Evolutionary conservation across 2,797 vertebrate genomes (phyloP).

Genomic region (Thaleichthys pacificus): DNA sequence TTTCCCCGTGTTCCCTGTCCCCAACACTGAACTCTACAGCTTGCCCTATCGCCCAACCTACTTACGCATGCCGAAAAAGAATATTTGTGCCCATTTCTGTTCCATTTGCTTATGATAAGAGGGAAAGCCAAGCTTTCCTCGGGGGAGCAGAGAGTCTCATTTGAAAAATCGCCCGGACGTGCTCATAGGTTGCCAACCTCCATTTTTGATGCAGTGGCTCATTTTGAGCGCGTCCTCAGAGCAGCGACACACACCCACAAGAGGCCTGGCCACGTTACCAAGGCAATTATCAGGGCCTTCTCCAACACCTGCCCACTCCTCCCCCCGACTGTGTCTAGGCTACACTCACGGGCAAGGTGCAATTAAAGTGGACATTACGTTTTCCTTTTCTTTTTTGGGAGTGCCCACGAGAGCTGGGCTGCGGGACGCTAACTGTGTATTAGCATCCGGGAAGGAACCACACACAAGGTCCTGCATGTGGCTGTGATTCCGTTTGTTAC

Average conservation of each 20-base stretch:
- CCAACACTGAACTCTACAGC: constrained; percentile 61
- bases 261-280: constrained; percentile 52
- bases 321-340: constrained; percentile 23
- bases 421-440: not conserved
- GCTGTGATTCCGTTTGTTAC: not conserved
- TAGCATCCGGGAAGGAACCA: not conserved
- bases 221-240: constrained; percentile 67
- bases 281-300: constrained; percentile 69
- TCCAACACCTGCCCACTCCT: constrained; percentile 63
- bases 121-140: constrained; percentile 51
- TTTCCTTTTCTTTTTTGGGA: too few relatives aligned
- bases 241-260: constrained; percentile 50
- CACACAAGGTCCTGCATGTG: not conserved
- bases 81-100: constrained; percentile 65
- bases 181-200: constrained; percentile 74
- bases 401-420: too few relatives aligned
- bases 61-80: constrained; percentile 54
- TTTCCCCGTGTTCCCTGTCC: constrained; percentile 51
- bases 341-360: constrained; percentile 49
- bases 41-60: constrained; percentile 64
- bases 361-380: constrained; percentile 53
- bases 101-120: constrained; percentile 69
- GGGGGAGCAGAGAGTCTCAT: constrained; percentile 67
- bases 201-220: constrained; percentile 74
- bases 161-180: constrained; percentile 72